A percentile compares a stretch with the other conserved stretches of the same genome.
These are phyloP conservation scores for Pangasius krempfi DNA, from an alignment of 2,797 vertebrate genomes.

Conservation along the genomic window DNA sequence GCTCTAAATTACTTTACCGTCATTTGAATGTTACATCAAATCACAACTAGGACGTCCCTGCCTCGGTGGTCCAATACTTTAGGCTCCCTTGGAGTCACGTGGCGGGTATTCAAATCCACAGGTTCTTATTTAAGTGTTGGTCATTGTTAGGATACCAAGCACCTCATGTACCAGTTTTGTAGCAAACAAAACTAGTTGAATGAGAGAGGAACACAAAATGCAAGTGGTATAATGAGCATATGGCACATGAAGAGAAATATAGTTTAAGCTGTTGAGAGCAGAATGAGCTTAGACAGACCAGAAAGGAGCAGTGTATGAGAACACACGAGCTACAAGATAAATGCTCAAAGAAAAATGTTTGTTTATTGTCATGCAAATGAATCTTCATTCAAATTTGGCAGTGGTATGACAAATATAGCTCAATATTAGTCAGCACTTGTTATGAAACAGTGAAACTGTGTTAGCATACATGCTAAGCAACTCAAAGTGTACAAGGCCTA, in stretches of 20 bases:
- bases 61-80: conserved; percentile 56
- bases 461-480: conserved; percentile 37
- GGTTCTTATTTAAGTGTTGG: conserved; percentile 60
- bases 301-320: conserved; percentile 34
- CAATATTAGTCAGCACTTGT: conserved; percentile 3
- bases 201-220: background rate
- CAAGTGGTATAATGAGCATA: conserved; percentile 6
- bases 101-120: background rate
- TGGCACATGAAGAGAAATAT: background rate
- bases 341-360: conserved; percentile 28
- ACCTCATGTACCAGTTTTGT: conserved; percentile 64
- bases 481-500: background rate
- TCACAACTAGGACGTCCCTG: conserved; percentile 4
- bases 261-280: background rate
- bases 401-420: conserved; percentile 25
- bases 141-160: conserved; percentile 60
- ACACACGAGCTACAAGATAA: conserved; percentile 28
- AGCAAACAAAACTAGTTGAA: conserved; percentile 19
- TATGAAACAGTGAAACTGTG: conserved; percentile 8
- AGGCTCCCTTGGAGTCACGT: conserved; percentile 23
- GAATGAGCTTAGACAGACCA: conserved; percentile 10
- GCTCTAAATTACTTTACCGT: background rate
- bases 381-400: conserved; percentile 29
- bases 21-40: background rate
- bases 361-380: conserved; percentile 58